Percentiles rank a stretch among this genome's conserved stretches.
Evolutionary conservation across 1,140 invertebrate genomes (phyloP).

Genomic region (Dendrolimus punctatus): DNA sequence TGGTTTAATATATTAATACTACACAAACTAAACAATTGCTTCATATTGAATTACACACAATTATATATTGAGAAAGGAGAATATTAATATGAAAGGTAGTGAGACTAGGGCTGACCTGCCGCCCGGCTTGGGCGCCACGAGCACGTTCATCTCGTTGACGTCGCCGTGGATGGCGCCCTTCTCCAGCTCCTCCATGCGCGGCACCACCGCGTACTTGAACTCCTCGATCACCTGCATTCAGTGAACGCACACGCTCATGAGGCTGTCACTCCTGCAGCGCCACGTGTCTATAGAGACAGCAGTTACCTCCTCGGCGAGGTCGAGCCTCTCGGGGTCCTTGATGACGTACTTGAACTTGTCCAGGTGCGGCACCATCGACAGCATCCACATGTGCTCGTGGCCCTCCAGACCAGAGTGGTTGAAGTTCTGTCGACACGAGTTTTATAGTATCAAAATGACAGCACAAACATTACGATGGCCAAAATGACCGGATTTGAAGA

Average conservation of each 20-base stretch:
- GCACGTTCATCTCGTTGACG: conserved; percentile 91
- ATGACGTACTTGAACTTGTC: conserved; percentile 80
- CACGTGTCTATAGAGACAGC: no score
- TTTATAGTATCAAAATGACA: background rate
- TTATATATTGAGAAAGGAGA: no score
- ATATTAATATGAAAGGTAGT: no score
- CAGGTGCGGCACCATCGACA: conserved; percentile 78
- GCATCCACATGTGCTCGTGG: conserved; percentile 81
- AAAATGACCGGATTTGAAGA: no score
- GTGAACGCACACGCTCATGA: conserved; percentile 1
- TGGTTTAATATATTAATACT: no score
- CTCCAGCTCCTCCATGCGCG: conserved; percentile 72
- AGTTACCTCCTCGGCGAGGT: conserved; percentile 72
- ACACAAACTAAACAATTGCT: no score
- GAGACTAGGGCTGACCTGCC: conserved; percentile 21
- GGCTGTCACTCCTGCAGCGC: no score
- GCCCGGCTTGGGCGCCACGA: conserved; percentile 71
- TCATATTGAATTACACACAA: no score
- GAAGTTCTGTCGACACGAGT: conserved; percentile 72
- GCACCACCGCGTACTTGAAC: conserved; percentile 78
- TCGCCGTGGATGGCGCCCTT: conserved; percentile 91
- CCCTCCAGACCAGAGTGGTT: conserved; percentile 78
- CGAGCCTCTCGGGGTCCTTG: conserved; percentile 72
- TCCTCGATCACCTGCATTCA: conserved; percentile 73
- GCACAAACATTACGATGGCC: no score